phyloP scores from a whole-genome alignment of 2,113 vertebrate species.

The Nesoenas mayeri region DNA sequence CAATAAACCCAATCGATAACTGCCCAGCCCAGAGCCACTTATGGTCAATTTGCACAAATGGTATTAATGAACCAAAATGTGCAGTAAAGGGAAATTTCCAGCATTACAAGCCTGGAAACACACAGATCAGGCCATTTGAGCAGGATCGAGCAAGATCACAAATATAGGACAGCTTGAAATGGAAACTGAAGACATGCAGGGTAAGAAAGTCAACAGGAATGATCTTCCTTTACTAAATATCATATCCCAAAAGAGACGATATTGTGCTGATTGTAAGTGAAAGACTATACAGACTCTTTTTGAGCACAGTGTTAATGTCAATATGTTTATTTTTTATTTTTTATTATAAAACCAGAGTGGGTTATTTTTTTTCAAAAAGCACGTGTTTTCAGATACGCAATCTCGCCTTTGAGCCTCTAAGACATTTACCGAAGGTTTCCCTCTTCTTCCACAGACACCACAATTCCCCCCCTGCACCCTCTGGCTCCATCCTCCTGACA shows the following conservation, averaged over 20 bases:
- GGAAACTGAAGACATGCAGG: background rate
- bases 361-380: background rate
- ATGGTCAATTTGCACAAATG: conserved; percentile 6
- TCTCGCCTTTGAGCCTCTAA: background rate
- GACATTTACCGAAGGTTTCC: background rate
- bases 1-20: conserved; percentile 44
- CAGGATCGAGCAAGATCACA: background rate
- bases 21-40: conserved; percentile 40
- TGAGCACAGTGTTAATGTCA: background rate
- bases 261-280: background rate
- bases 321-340: background rate
- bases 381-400: background rate
- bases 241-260: background rate
- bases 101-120: background rate
- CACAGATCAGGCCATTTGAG: background rate
- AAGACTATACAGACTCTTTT: background rate
- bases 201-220: background rate
- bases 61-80: conserved; percentile 34
- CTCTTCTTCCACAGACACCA: background rate
- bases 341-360: background rate
- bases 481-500: too few species aligned
- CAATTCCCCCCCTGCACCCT: background rate
- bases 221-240: background rate
- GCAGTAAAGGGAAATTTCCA: background rate
- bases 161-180: background rate